Evolutionary conservation across 2,888 invertebrate genomes (phyloP).

Genomic region (Halocaridina rubra): DNA sequence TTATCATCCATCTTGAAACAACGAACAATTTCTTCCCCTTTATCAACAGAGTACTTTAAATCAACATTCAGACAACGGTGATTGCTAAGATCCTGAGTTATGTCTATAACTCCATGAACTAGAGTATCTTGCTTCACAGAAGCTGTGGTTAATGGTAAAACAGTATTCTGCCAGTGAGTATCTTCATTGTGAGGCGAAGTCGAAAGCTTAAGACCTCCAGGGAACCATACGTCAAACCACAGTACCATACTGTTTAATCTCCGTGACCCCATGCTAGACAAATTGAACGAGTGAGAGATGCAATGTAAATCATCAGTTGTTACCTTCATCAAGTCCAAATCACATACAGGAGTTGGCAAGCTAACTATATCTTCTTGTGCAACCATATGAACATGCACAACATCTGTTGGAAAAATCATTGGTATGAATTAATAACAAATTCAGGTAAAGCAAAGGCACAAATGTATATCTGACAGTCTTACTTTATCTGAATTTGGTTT

Average conservation of each 20-base stretch:
- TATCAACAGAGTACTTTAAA: conserved; percentile 43
- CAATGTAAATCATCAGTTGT: conserved; percentile 34
- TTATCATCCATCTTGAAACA: conserved; percentile 58
- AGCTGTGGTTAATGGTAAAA: conserved; percentile 46
- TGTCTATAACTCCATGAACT: conserved; percentile 28
- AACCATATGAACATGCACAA: conserved; percentile 58
- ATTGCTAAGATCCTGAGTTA: conserved; percentile 46
- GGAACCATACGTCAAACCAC: conserved; percentile 63
- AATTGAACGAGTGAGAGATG: conserved; percentile 31
- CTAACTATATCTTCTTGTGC: conserved; percentile 61
- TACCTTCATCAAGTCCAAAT: conserved; percentile 56
- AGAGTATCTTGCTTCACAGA: conserved; percentile 36
- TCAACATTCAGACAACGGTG: conserved; percentile 52
- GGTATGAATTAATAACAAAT: no score
- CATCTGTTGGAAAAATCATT: conserved; percentile 31
- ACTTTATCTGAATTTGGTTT: no score
- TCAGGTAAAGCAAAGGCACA: no score
- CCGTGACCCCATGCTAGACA: conserved; percentile 59
- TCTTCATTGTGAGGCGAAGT: conserved; percentile 62
- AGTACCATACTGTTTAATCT: conserved; percentile 54
- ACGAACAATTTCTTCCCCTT: conserved; percentile 30
- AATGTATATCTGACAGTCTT: no score
- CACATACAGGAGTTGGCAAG: conserved; percentile 54
- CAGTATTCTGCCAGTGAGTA: conserved; percentile 63
- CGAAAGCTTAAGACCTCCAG: conserved; percentile 52